Conservation (phyloP, 2,888 invertebrate genomes). For the Caenorhabditis panamensis region DNA sequence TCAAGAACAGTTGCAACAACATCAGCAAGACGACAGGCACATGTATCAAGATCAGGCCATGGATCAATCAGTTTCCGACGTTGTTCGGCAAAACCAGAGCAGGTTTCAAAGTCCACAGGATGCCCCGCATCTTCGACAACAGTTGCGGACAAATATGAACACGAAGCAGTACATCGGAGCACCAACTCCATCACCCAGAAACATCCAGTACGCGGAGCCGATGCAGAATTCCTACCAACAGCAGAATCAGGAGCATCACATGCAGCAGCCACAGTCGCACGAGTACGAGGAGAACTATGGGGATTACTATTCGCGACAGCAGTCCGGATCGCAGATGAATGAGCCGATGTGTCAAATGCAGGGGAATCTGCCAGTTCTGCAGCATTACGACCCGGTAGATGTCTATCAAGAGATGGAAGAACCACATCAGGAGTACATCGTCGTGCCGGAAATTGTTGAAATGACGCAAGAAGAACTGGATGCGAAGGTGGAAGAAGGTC, state of each 20-base stretch:
- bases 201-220: conserved; percentile 32
- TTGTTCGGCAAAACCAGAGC: conserved; percentile 23
- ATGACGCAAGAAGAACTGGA: not conserved
- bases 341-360: not conserved
- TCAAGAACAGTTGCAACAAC: conserved; percentile 1
- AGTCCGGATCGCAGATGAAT: conserved; percentile 14
- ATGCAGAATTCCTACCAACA: conserved; percentile 21
- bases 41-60: conserved; percentile 19
- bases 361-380: not conserved
- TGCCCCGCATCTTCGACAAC: conserved; percentile 36
- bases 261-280: conserved; percentile 27
- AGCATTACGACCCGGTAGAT: conserved; percentile 14
- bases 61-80: too few species aligned
- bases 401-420: not conserved
- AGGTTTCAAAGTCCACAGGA: conserved; percentile 45
- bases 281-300: conserved; percentile 19
- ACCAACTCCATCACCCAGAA: conserved; percentile 38
- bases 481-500: conserved; percentile 16
- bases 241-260: conserved; percentile 24
- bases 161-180: conserved; percentile 1
- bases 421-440: not conserved
- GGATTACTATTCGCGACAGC: not conserved
- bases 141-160: conserved; percentile 31
- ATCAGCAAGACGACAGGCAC: conserved; percentile 11
- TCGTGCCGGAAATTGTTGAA: not conserved